A percentile compares a stretch with the other conserved stretches of the same genome.
phyloP scores from a whole-genome alignment of 2,888 invertebrate genomes.

The Eupithecia insigniata region DNA sequence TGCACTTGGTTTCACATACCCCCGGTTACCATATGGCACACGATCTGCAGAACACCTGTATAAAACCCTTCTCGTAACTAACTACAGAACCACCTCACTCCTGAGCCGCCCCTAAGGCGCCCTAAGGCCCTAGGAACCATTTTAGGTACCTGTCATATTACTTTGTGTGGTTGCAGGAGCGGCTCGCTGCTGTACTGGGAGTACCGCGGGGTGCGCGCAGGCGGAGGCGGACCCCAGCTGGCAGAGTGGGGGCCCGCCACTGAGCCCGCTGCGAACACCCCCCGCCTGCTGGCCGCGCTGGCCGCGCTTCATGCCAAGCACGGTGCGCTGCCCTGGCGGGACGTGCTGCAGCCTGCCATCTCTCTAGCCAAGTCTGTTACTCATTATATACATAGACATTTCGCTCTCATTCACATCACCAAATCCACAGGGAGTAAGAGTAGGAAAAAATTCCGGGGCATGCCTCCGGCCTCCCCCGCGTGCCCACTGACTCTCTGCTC shows the following conservation, averaged over 20 bases:
- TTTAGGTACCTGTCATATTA: not conserved
- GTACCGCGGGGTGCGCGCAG: constrained; percentile 80
- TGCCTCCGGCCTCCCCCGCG: too few species aligned
- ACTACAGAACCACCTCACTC: not conserved
- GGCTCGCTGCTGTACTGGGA: constrained; percentile 89
- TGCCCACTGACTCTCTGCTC: too few species aligned
- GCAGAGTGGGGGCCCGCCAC: constrained; percentile 67
- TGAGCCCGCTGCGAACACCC: constrained; percentile 42
- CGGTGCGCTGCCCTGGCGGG: constrained; percentile 67
- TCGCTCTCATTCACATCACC: too few species aligned
- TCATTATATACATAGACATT: not conserved
- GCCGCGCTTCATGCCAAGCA: constrained; percentile 63
- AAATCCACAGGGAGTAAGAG: too few species aligned
- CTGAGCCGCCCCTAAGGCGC: not conserved
- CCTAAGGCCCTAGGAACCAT: not conserved
- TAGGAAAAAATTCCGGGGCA: too few species aligned
- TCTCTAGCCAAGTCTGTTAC: constrained; percentile 60
- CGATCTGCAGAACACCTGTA: too few species aligned
- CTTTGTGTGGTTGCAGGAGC: constrained; percentile 79
- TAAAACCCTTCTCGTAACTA: not conserved
- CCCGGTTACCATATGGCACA: too few species aligned
- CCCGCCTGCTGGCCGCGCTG: constrained; percentile 67
- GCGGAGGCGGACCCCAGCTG: constrained; percentile 68
- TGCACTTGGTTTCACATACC: too few species aligned
- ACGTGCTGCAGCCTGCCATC: constrained; percentile 63